Evolutionary conservation across 2,888 invertebrate species (phyloP).

Genomic region (Macrophya annulata): DNA sequence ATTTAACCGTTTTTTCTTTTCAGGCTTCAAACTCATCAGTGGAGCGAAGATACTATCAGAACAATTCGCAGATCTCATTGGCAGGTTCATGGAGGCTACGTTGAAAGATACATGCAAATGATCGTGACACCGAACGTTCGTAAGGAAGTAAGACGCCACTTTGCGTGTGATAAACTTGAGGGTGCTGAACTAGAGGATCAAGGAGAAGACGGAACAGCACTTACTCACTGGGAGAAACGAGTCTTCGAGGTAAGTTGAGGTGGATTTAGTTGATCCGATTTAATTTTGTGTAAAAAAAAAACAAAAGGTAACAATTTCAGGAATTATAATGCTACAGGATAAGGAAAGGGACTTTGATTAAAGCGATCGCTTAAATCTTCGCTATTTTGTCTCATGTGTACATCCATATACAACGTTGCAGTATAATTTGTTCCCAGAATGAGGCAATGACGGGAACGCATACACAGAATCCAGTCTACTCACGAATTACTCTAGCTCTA

Average conservation of each 20-base stretch:
- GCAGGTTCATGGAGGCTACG: slow-evolving; percentile 89
- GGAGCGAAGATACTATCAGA: slow-evolving; percentile 94
- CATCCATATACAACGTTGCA: not conserved
- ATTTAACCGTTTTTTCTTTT: slow-evolving; percentile 59
- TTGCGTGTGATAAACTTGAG: slow-evolving; percentile 92
- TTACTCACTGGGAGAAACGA: slow-evolving; percentile 99
- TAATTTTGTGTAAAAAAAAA: slow-evolving; percentile 34
- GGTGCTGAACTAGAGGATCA: slow-evolving; percentile 99
- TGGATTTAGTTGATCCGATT: slow-evolving; percentile 30
- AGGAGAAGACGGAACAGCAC: slow-evolving; percentile 97
- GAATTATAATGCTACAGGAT: not conserved
- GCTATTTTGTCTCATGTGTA: not conserved
- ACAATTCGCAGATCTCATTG: slow-evolving; percentile 87
- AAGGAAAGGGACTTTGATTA: slow-evolving; percentile 44
- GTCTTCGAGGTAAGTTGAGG: slow-evolving; percentile 91
- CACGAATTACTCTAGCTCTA: slow-evolving; percentile 95
- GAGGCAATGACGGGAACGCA: slow-evolving; percentile 99
- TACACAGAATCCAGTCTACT: slow-evolving; percentile 98
- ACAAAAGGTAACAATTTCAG: not conserved
- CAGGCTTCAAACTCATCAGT: slow-evolving; percentile 95
- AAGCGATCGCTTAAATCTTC: slow-evolving; percentile 54
- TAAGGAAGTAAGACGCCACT: slow-evolving; percentile 93
- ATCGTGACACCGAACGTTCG: slow-evolving; percentile 96
- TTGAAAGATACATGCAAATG: slow-evolving; percentile 90
- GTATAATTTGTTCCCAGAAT: slow-evolving; percentile 83